Base-by-base conservation (phyloP, 2,113 vertebrate genomes). In the Semnornis frantzii region DNA sequence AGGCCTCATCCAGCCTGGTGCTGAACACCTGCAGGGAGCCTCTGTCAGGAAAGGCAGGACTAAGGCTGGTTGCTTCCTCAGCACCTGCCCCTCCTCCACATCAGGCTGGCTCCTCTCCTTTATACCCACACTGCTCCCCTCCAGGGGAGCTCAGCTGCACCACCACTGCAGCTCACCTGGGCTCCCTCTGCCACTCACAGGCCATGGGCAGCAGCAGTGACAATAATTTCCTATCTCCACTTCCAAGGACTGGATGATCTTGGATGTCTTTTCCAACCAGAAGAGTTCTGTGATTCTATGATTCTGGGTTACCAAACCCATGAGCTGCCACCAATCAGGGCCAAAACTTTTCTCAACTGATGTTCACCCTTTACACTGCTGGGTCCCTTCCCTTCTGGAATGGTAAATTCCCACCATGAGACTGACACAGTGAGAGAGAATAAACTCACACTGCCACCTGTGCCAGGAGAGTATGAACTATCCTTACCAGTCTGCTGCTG, bases 11-110 rank as follows among this genome's bases (percentile, higher is more conserved):
- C 37, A 37, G 9, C 37, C 37, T 37, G 37, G 37, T 9, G 8
- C 9, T 37, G 37, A 37, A 37, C 37, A 37, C 37, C 37, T 37
- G 8, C 37, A 37, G 9, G 37, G 37, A 37, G 64, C 87, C 87
- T 73, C 92, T 82, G 89, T 82, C 81, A 50, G 33, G 74, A 68
- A 65, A 62, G 82, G 72, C 5, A 7, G 58, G 87, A 84, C 62
- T 93, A 89, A 90, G 83, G 69, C 85, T 86, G 69, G n/a, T 18
- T 87, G 69, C 58, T 83, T 81, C 77, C 83, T 83, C 37, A 72
- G 69, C 14, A 48, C 5, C 7, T 23, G 21, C 27, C 65, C 80
- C 73, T 65, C 83, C 73, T 78, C 39, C 86, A 76, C 80, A 74
- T 33, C 63, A 85, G 54, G 21, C 11, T 25, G 25, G 21, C 55